phyloP scores from a whole-genome alignment of 2,113 vertebrate species.

The Phrynosoma platyrhinos region DNA sequence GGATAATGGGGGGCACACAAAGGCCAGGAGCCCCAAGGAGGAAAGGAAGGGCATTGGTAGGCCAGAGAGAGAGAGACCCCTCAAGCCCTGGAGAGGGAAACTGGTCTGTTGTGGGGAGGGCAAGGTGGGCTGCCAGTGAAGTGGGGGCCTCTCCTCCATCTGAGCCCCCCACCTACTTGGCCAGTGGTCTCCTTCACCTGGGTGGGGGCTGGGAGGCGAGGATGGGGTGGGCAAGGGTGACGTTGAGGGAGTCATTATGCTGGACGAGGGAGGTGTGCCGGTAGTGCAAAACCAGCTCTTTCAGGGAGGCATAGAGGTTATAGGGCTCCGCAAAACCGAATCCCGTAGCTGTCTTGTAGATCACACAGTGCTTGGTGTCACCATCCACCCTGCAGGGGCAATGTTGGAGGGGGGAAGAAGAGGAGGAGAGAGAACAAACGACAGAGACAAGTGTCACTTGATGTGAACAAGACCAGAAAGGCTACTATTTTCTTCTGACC shows the following conservation, averaged over 20 bases:
- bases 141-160: too few relatives aligned
- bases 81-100: too few relatives aligned
- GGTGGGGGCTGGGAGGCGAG: slow-evolving; percentile 84
- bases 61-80: neutral
- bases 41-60: neutral
- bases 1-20: too few relatives aligned
- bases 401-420: too few relatives aligned
- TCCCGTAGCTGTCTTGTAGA: slow-evolving; percentile 90
- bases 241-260: slow-evolving; percentile 94
- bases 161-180: too few relatives aligned
- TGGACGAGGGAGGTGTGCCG: slow-evolving; percentile 92
- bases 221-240: slow-evolving; percentile 90
- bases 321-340: slow-evolving; percentile 93
- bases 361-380: slow-evolving; percentile 91
- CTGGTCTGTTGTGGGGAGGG: too few relatives aligned
- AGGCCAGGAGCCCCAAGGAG: neutral
- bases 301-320: slow-evolving; percentile 91
- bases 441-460: neutral
- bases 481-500: too few relatives aligned
- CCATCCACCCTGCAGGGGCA: slow-evolving; percentile 84
- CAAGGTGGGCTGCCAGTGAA: too few relatives aligned
- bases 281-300: slow-evolving; percentile 94
- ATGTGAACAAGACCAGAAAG: too few relatives aligned
- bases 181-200: slow-evolving; percentile 75
- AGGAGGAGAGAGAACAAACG: neutral